Percentiles rank a stretch among this genome's conserved stretches.
These are phyloP conservation scores for Athene cunicularia DNA, from an alignment of 2,113 vertebrate genomes.

Conservation along the genomic window DNA sequence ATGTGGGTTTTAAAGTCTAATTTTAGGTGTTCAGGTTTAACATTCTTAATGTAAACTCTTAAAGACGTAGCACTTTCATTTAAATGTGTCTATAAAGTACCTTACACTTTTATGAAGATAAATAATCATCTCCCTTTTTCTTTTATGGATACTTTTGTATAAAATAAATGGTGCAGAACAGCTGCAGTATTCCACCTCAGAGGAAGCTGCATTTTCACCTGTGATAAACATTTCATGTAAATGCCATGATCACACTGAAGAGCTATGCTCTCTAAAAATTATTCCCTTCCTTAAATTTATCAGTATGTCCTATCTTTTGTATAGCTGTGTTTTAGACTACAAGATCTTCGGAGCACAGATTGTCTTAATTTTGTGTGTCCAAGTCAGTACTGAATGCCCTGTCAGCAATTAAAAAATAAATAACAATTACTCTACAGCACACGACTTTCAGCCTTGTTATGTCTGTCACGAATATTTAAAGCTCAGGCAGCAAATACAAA, in stretches of 20 bases:
- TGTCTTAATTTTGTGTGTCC: neutral
- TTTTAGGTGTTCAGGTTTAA: conserved; percentile 3
- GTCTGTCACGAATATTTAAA: neutral
- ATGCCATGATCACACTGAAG: neutral
- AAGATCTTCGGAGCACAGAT: neutral
- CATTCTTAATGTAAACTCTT: neutral
- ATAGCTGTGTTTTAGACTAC: neutral
- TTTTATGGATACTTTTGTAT: neutral
- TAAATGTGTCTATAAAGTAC: neutral
- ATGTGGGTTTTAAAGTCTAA: neutral
- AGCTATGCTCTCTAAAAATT: neutral
- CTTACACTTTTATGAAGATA: neutral
- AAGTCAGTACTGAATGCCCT: neutral
- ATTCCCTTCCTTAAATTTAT: neutral
- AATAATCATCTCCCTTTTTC: neutral
- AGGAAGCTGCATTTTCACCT: conserved; percentile 27
- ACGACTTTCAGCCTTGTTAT: neutral
- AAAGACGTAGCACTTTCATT: neutral
- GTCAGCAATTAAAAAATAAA: conserved; percentile 21
- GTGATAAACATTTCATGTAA: neutral
- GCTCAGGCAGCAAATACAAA: neutral
- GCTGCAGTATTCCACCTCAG: conserved; percentile 45
- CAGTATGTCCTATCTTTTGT: neutral
- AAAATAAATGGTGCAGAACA: conserved; percentile 21
- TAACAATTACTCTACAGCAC: neutral